Evolutionary conservation across 1,140 invertebrate genomes (phyloP).

Genomic region (Aradophagus sp.): DNA sequence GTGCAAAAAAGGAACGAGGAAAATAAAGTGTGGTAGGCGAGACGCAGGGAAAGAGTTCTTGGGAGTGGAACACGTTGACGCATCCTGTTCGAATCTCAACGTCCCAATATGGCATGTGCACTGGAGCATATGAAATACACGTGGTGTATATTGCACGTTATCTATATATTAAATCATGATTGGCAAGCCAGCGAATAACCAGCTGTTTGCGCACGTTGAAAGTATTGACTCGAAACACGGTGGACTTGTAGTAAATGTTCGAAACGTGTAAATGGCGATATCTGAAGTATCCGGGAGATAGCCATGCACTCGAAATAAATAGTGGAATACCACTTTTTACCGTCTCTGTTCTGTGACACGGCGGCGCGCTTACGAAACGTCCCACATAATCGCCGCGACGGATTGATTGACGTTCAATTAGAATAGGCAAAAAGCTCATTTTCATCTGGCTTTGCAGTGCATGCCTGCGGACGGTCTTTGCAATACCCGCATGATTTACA

Average conservation of each 20-base stretch:
- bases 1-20: too few species aligned
- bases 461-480: too few species aligned
- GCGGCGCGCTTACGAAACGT: conserved; percentile 31
- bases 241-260: conserved; percentile 39
- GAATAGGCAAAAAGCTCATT: too few species aligned
- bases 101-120: conserved; percentile 41
- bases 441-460: too few species aligned
- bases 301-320: conserved; percentile 26
- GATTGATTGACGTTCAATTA: too few species aligned
- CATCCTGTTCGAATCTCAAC: conserved; percentile 29
- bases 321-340: conserved; percentile 14
- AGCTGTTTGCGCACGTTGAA: conserved; percentile 36
- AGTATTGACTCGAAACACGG: conserved; percentile 25
- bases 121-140: conserved; percentile 48
- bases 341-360: background rate
- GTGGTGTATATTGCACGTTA: conserved; percentile 33
- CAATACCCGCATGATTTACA: too few species aligned
- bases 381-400: conserved; percentile 19
- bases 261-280: conserved; percentile 41
- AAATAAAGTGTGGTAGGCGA: too few species aligned
- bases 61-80: conserved; percentile 33
- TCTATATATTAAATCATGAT: conserved; percentile 58
- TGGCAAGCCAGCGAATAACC: conserved; percentile 44
- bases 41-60: conserved; percentile 14
- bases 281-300: conserved; percentile 20